These are phyloP conservation scores for Chironex yamaguchii DNA, from an alignment of 30 jellyfish, hydroid and myxozoan species.

Conservation along the genomic window DNA sequence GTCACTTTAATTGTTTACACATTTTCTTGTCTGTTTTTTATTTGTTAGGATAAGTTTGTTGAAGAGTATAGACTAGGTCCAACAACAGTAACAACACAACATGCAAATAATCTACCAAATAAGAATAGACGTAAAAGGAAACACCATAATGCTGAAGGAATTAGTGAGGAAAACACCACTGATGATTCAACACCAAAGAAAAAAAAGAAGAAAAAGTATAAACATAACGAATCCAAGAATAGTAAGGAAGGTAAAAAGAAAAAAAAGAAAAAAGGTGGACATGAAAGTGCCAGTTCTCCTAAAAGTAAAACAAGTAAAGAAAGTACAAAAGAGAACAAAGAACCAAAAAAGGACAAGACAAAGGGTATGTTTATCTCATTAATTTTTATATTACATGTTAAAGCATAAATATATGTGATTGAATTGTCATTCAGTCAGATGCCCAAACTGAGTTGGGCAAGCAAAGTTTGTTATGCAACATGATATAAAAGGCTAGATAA, in stretches of 20 bases:
- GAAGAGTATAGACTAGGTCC: slow-evolving; percentile 67
- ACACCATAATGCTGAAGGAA: slow-evolving; percentile 35
- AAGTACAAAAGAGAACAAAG: not conserved
- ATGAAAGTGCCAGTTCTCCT: not conserved
- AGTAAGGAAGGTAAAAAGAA: slow-evolving; percentile 16
- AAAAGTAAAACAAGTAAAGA: not conserved
- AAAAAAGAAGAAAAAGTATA: not conserved
- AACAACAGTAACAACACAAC: slow-evolving; percentile 64
- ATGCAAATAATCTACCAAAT: slow-evolving; percentile 43
- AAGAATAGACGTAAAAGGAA: slow-evolving; percentile 63
- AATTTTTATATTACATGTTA: too few relatives aligned
- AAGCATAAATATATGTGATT: too few relatives aligned
- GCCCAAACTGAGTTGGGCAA: too few relatives aligned
- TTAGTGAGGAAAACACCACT: slow-evolving; percentile 50
- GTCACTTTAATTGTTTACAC: too few relatives aligned
- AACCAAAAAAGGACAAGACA: too few relatives aligned
- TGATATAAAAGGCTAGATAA: too few relatives aligned
- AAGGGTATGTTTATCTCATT: too few relatives aligned
- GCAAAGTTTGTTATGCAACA: too few relatives aligned
- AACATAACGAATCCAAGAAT: not conserved
- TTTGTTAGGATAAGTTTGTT: slow-evolving; percentile 55
- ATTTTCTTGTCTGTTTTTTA: too few relatives aligned
- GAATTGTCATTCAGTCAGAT: too few relatives aligned
- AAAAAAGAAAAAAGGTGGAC: not conserved
- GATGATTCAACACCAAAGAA: slow-evolving; percentile 47